Evolutionary conservation across 2,113 vertebrate species (phyloP).

Genomic region (Heterotilapia buettikoferi): DNA sequence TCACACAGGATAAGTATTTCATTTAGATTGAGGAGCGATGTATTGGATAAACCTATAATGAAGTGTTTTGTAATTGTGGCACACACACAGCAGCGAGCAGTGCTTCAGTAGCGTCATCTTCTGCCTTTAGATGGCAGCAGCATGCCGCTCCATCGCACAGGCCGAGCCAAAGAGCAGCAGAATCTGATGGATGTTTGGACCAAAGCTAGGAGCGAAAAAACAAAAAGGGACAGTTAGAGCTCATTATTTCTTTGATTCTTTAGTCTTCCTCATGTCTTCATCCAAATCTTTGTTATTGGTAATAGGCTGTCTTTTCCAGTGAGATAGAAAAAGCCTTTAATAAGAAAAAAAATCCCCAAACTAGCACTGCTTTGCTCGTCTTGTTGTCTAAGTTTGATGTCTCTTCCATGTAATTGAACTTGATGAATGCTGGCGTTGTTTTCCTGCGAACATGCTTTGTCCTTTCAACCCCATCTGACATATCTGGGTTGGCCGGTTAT

Average conservation of each 20-base stretch:
- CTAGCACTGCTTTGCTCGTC: background rate
- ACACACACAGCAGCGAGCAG: background rate
- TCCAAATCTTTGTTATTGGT: slow-evolving; percentile 33
- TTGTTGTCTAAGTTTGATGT: slow-evolving; percentile 37
- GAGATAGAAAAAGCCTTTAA: background rate
- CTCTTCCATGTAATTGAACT: slow-evolving; percentile 51
- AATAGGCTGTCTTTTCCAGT: slow-evolving; percentile 5
- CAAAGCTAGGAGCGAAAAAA: background rate
- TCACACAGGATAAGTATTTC: background rate
- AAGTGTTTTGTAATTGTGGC: background rate
- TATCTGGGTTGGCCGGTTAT: slow-evolving; percentile 59
- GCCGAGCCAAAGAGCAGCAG: background rate
- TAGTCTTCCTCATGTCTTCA: slow-evolving; percentile 47
- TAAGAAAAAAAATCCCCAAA: background rate
- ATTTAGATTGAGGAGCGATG: background rate
- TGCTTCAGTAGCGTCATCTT: background rate
- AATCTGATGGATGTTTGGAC: background rate
- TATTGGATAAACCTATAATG: background rate
- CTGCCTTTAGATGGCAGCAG: slow-evolving; percentile 63
- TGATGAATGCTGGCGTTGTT: slow-evolving; percentile 51
- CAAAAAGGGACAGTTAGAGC: slow-evolving; percentile 37
- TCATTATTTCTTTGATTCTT: slow-evolving; percentile 55
- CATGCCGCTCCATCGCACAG: background rate
- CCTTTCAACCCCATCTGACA: slow-evolving; percentile 57
- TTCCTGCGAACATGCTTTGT: slow-evolving; percentile 21